A percentile compares a stretch with the other conserved stretches of the same genome.
These are phyloP conservation scores for Zaprionus nigranus DNA, from an alignment of 1,140 invertebrate species.

Conservation along the genomic window DNA sequence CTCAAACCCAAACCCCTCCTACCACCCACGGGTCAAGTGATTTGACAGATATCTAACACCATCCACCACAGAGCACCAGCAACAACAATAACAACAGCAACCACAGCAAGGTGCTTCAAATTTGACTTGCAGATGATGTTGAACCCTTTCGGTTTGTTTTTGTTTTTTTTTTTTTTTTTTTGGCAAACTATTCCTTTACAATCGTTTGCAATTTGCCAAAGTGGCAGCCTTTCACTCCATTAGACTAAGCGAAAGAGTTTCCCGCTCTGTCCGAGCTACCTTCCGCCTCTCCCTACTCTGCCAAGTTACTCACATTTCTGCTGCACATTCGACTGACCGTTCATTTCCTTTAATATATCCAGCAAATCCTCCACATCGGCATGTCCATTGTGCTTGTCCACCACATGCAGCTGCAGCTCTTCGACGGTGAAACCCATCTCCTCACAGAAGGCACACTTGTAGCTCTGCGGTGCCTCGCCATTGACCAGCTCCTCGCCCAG, in stretches of 20 bases:
- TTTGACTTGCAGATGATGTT: conserved; percentile 51
- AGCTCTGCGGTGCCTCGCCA: conserved; percentile 57
- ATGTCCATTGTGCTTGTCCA: conserved; percentile 34
- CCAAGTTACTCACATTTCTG: conserved; percentile 46
- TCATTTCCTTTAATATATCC: conserved; percentile 49
- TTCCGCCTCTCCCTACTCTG: not conserved
- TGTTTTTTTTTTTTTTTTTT: too few relatives aligned
- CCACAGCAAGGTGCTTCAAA: conserved; percentile 15
- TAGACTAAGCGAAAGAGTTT: not conserved
- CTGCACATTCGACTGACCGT: not conserved
- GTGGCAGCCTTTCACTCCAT: conserved; percentile 17
- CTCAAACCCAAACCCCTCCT: not conserved
- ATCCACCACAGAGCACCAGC: not conserved
- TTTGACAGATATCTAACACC: conserved; percentile 23
- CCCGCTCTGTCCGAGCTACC: not conserved
- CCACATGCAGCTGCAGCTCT: conserved; percentile 52
- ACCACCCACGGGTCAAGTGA: conserved; percentile 11
- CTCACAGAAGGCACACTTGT: conserved; percentile 53
- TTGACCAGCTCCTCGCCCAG: conserved; percentile 40
- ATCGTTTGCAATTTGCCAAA: conserved; percentile 40
- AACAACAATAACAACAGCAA: not conserved
- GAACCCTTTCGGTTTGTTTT: conserved; percentile 17
- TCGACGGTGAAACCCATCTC: conserved; percentile 44
- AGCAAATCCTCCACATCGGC: conserved; percentile 37
- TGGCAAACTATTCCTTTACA: not conserved